Percentiles rank a stretch among this genome's conserved stretches.
Evolutionary conservation across 2,888 invertebrate genomes (phyloP).

Genomic region (Cremastobaeus sp.): DNA sequence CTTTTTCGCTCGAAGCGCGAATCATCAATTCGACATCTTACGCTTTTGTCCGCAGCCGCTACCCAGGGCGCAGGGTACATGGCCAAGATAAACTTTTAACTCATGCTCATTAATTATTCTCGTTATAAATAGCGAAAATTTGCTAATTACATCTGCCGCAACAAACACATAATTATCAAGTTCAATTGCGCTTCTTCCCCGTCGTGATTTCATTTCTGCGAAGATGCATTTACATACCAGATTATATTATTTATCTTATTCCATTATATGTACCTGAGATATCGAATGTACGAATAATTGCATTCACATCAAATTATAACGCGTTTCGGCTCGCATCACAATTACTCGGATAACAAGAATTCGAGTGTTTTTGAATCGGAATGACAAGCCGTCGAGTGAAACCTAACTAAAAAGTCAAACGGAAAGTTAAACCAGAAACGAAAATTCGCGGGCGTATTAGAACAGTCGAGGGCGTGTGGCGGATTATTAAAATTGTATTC

Average conservation of each 20-base stretch:
- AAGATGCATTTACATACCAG: conserved; percentile 39
- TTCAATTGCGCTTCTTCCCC: conserved; percentile 47
- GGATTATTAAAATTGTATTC: too few relatives aligned
- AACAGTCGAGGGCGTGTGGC: too few relatives aligned
- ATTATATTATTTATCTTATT: conserved; percentile 38
- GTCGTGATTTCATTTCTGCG: conserved; percentile 47
- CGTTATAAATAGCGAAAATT: conserved; percentile 52
- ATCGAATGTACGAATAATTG: conserved; percentile 18
- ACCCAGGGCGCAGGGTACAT: too few relatives aligned
- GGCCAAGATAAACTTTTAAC: conserved; percentile 49
- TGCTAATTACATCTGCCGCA: conserved; percentile 50
- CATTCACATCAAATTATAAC: conserved; percentile 20
- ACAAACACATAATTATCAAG: conserved; percentile 50
- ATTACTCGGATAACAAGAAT: conserved; percentile 23
- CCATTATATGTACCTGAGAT: conserved; percentile 24
- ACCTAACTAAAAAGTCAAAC: too few relatives aligned
- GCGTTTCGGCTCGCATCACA: neutral
- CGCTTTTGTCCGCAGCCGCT: too few relatives aligned
- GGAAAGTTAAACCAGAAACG: too few relatives aligned
- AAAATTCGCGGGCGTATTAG: too few relatives aligned
- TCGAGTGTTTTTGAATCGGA: conserved; percentile 18
- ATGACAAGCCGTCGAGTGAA: too few relatives aligned
- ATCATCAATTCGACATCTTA: too few relatives aligned
- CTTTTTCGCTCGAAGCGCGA: too few relatives aligned
- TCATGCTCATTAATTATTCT: conserved; percentile 42